These are phyloP conservation scores for Pyrocoelia pectoralis DNA, from an alignment of 2,888 invertebrate species.

Conservation along the genomic window DNA sequence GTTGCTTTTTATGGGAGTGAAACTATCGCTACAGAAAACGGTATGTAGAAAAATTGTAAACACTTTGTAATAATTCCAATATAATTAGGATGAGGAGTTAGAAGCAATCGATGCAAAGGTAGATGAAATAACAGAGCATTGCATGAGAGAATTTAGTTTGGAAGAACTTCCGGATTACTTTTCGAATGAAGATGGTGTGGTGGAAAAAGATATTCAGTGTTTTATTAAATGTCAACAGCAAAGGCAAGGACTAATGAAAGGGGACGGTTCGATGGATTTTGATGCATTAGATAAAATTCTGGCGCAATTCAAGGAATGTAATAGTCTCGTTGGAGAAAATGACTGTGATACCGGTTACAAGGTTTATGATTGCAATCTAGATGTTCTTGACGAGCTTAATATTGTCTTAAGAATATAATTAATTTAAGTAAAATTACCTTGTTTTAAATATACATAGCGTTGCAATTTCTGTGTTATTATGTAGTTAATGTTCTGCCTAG, in stretches of 20 bases:
- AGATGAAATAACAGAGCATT: not conserved
- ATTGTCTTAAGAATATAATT: not conserved
- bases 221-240: not conserved
- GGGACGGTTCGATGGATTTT: not conserved
- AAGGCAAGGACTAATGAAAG: not conserved
- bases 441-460: too few species aligned
- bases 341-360: slow-evolving; percentile 4
- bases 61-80: not conserved
- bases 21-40: not conserved
- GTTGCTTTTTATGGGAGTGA: not conserved
- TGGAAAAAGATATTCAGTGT: not conserved
- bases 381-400: not conserved
- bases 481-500: too few species aligned
- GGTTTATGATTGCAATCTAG: not conserved
- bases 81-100: not conserved
- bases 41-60: not conserved
- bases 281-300: not conserved
- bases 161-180: not conserved
- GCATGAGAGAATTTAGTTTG: not conserved
- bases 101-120: not conserved
- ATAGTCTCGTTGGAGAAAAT: not conserved
- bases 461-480: too few species aligned
- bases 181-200: not conserved
- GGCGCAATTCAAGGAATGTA: not conserved
- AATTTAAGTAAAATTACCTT: too few species aligned